Conservation (phyloP, 2,888 invertebrate species). For the Drosophila birchii region DNA sequence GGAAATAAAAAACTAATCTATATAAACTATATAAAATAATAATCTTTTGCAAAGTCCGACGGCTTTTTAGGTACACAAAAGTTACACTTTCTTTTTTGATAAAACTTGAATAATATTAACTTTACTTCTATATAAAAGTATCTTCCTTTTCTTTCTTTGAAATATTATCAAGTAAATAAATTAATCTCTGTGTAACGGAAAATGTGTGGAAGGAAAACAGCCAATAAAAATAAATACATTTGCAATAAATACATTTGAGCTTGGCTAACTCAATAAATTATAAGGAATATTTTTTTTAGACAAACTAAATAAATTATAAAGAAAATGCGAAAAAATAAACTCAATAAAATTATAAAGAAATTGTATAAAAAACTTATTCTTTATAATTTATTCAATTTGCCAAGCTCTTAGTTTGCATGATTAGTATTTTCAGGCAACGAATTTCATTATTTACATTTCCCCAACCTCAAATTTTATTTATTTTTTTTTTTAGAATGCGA, state of each 20-base stretch:
- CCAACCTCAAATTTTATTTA: not conserved
- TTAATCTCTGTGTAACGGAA: conserved; percentile 11
- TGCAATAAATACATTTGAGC: too few relatives aligned
- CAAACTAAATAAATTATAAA: too few relatives aligned
- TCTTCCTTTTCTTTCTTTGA: not conserved
- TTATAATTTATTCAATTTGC: conserved; percentile 66
- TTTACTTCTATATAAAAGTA: not conserved
- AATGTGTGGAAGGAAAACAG: not conserved
- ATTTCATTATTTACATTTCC: conserved; percentile 49
- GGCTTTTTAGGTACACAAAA: not conserved
- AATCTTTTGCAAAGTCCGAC: not conserved
- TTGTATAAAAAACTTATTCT: conserved; percentile 15
- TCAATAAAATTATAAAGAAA: too few relatives aligned
- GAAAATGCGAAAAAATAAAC: too few relatives aligned
- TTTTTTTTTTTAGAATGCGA: conserved; percentile 76
- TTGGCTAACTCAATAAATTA: too few relatives aligned
- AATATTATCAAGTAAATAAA: not conserved
- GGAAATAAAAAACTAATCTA: not conserved
- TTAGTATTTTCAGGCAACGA: conserved; percentile 44
- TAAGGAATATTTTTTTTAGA: too few relatives aligned
- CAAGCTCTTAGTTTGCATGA: conserved; percentile 57
- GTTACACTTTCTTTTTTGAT: not conserved
- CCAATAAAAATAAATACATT: conserved; percentile 43
- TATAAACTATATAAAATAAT: not conserved
- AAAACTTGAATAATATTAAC: not conserved